A percentile compares a stretch with the other conserved stretches of the same genome.
These are phyloP conservation scores for Drosophila atripex DNA, from an alignment of 2,888 invertebrate genomes.

Conservation along the genomic window DNA sequence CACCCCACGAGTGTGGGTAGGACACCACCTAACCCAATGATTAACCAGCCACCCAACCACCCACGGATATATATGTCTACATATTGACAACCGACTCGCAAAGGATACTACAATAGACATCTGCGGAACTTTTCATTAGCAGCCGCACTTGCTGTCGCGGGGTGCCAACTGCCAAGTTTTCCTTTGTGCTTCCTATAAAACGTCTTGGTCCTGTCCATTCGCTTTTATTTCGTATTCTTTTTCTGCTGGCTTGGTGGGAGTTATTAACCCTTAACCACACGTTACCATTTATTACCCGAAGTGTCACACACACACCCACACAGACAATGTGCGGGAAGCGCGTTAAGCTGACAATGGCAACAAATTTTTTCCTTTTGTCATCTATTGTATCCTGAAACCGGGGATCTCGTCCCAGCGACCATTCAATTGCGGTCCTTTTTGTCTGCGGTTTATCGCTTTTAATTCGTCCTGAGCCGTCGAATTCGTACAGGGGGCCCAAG, in stretches of 20 bases:
- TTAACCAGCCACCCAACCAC: constrained; percentile 4
- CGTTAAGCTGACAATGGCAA: constrained; percentile 80
- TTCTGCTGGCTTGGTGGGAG: constrained; percentile 63
- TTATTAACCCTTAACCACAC: constrained; percentile 83
- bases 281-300: constrained; percentile 80
- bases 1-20: not conserved
- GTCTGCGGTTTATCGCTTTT: constrained; percentile 78
- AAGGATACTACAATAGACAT: constrained; percentile 51
- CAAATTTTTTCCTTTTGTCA: constrained; percentile 29
- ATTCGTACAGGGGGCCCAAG: constrained; percentile 25
- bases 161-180: constrained; percentile 32
- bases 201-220: constrained; percentile 59
- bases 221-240: constrained; percentile 57
- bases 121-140: constrained; percentile 73
- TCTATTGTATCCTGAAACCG: constrained; percentile 25
- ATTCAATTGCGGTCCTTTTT: constrained; percentile 70
- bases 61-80: not conserved
- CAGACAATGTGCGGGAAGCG: constrained; percentile 65
- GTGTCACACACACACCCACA: constrained; percentile 35
- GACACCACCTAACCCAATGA: constrained; percentile 18
- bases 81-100: constrained; percentile 21
- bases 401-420: constrained; percentile 38
- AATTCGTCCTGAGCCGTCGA: constrained; percentile 58
- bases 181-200: constrained; percentile 56
- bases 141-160: constrained; percentile 62